Base-by-base conservation (phyloP, 2,113 vertebrate species). In the Piprites chloris region DNA sequence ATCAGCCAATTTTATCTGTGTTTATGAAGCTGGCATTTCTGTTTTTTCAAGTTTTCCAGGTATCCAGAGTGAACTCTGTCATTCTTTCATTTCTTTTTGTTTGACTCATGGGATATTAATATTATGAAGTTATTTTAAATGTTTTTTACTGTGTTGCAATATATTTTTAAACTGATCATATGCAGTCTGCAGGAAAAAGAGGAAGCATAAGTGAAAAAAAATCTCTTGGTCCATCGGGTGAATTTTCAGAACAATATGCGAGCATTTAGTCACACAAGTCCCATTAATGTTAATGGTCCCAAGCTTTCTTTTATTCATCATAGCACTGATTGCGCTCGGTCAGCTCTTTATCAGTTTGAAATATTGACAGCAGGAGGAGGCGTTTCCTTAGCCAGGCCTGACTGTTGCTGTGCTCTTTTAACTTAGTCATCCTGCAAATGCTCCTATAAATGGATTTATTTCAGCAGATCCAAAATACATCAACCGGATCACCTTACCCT, bases 291-390 rank as follows among this genome's bases (percentile, higher is more conserved):
- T 96, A 96, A 97, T 96, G 87, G 82, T 91, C 96, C 87, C 46
- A 91, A 69, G 87, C 95, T 95, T 96, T 93, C 93, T 96, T 97
- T 95, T 96, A 94, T 97, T 96, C 95, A 97, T 96, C 79, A 88
- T 72, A 13, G 68, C 3, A 2, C 95, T 95, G 95, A 95, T 96
- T 95, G 79, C 91, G 95, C 93, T 97, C 89, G 50, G 92, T 96
- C 96, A 97, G 95, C 95, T 97, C 86, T 96, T 97, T 94, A 96
- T 95, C 92, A 95, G 79, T 90, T 90, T 97, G 97, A 97, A 96
- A 96, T 96, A 96, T 91, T 96, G 95, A 84, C 92, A 90, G 91
- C 30, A 79, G 78, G 69, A 97, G 73, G 44, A 95, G 95, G 85
- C 37, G 14, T 97, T 97, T 75, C 95, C 91, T 86, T 66, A 69